These are phyloP conservation scores for Trissolcus brochymenae DNA, from an alignment of 2,888 invertebrate genomes.

Conservation along the genomic window DNA sequence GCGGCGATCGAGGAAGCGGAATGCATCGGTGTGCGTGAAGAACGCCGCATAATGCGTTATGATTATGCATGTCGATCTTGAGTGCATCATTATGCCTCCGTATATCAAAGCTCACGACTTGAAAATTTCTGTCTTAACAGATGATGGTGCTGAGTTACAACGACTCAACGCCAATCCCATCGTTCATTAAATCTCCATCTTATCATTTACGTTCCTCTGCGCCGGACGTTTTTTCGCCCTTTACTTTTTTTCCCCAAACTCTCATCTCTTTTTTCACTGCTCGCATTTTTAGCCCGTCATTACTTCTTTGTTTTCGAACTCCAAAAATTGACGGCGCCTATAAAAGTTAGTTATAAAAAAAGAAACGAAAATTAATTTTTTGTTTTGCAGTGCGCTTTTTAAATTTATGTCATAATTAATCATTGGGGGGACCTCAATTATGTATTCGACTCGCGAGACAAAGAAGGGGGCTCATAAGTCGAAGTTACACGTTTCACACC, in stretches of 20 bases:
- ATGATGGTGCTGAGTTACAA: conserved; percentile 34
- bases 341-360: too few species aligned
- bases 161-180: conserved; percentile 42
- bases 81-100: conserved; percentile 54
- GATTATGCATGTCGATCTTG: conserved; percentile 53
- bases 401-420: too few species aligned
- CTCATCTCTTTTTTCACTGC: too few species aligned
- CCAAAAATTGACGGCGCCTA: too few species aligned
- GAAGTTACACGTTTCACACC: conserved; percentile 26
- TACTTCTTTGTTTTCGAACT: too few species aligned
- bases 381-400: too few species aligned
- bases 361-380: too few species aligned
- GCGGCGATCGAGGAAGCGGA: conserved; percentile 43
- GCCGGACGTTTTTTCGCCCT: conserved; percentile 9
- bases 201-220: conserved; percentile 32
- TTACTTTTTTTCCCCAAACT: conserved; percentile 1
- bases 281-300: too few species aligned
- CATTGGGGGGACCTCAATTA: too few species aligned
- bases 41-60: conserved; percentile 55
- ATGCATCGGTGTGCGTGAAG: conserved; percentile 50
- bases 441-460: neutral
- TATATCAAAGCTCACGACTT: conserved; percentile 45
- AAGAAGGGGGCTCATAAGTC: conserved; percentile 14
- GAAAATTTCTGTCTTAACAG: conserved; percentile 45
- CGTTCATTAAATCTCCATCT: conserved; percentile 48